Percentiles rank a stretch among this genome's conserved stretches.
Conservation (phyloP, 2,113 vertebrate genomes). For the Poeciliopsis retropinna region DNA sequence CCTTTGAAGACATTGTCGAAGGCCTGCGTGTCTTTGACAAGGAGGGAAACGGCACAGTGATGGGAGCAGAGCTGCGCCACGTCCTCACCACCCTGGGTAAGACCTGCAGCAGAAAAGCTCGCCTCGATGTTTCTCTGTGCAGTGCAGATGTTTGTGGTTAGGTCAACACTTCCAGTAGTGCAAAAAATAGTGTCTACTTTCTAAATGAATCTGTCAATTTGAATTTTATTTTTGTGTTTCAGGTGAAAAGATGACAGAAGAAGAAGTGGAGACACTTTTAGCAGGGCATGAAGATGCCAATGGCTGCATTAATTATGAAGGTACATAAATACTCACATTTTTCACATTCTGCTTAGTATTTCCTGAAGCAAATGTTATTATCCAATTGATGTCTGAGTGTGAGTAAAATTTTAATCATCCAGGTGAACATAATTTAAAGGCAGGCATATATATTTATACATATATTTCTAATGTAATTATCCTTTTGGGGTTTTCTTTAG, state of each 20-base stretch:
- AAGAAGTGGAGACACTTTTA: conserved; percentile 88
- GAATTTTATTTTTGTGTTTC: conserved; percentile 7
- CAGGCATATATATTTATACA: too few relatives aligned
- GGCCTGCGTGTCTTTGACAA: conserved; percentile 93
- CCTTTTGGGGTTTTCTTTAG: too few relatives aligned
- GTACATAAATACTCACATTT: conserved; percentile 51
- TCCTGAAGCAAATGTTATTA: neutral
- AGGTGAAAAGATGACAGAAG: conserved; percentile 92
- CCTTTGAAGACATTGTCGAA: conserved; percentile 91
- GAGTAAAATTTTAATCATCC: too few relatives aligned
- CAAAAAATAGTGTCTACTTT: neutral
- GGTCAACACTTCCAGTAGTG: neutral
- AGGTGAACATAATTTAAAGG: too few relatives aligned
- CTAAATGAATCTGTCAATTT: neutral
- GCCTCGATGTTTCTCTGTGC: neutral
- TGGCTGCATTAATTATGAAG: conserved; percentile 91
- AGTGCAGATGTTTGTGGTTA: neutral
- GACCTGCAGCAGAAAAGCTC: neutral
- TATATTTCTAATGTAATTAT: too few relatives aligned
- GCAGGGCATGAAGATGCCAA: conserved; percentile 88
- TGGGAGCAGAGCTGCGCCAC: conserved; percentile 90
- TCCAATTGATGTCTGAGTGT: too few relatives aligned
- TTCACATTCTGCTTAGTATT: neutral
- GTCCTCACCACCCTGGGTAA: conserved; percentile 90
- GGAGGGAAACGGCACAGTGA: conserved; percentile 91